phyloP scores from a whole-genome alignment of 1,140 invertebrate species.

The Eumeta japonica region DNA sequence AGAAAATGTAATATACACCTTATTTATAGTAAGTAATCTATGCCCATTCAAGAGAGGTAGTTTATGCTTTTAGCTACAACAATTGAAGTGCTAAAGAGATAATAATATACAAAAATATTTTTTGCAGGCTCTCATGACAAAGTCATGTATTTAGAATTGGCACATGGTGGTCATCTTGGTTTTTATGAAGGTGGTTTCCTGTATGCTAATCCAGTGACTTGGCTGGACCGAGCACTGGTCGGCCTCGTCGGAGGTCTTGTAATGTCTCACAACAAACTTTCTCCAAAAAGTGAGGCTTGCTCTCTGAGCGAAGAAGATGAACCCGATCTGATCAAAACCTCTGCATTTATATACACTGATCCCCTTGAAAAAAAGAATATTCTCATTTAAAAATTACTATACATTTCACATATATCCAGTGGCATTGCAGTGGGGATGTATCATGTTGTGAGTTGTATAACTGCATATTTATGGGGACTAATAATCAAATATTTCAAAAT shows the following conservation, averaged over 20 bases:
- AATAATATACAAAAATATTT: not conserved
- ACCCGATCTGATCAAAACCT: constrained; percentile 41
- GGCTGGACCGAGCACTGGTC: constrained; percentile 83
- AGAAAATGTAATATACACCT: too few relatives aligned
- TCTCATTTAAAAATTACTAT: constrained; percentile 30
- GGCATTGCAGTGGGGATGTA: too few relatives aligned
- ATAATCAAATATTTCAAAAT: too few relatives aligned
- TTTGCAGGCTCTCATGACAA: constrained; percentile 68
- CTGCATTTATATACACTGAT: constrained; percentile 37
- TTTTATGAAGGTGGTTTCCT: constrained; percentile 86
- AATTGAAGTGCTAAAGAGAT: not conserved
- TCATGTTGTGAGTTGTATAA: too few relatives aligned
- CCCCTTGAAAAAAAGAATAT: constrained; percentile 30
- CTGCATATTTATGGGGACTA: too few relatives aligned
- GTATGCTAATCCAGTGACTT: constrained; percentile 84
- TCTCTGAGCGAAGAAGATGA: constrained; percentile 24
- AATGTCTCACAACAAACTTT: constrained; percentile 58
- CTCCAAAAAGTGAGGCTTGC: constrained; percentile 17
- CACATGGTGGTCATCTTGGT: constrained; percentile 89
- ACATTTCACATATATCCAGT: too few relatives aligned
- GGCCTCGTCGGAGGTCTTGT: constrained; percentile 70
- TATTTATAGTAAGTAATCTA: not conserved
- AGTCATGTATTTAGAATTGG: constrained; percentile 74
- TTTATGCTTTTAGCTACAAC: not conserved
- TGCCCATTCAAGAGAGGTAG: not conserved